Evolutionary conservation across 1,140 invertebrate species (phyloP), one percentile per base, ranked within the genome.

Genomic region (Cheumatopsyche charites): DNA sequence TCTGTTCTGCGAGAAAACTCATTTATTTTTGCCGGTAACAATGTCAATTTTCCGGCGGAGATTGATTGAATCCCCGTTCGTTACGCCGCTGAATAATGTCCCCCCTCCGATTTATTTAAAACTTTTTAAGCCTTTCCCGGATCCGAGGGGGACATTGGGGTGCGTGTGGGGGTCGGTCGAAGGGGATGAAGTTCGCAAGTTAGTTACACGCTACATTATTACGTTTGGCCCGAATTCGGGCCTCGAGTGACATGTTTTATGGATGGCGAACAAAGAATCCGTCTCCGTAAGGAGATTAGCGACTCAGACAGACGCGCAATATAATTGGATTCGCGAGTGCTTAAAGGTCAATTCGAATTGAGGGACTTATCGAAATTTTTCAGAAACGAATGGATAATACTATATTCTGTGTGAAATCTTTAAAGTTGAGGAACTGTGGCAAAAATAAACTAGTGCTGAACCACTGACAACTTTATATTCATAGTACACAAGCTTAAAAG

Each of bases 21-120:
- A 75, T 75, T 75, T 75, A 72, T 72, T 68, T 58, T 71, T 41
- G 36, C 66, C 41, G 43, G 65, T 68, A 75, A 75, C 73, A 75
- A 75, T 75, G 73, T 75, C 73, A 75, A 75, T 75, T 75, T 75
- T 72, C 52, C 15, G 71, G 70, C 70, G 67, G 70, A 75, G 73
- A 75, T 75, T 75, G 73, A 75, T 75, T 72, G 73, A 75, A 75
- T 72, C 62, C 67, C 73, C 58, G 66, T 70, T 72, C 69, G 72
- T 72, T 71, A 71, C 47, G 63, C 36, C 62, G 58, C 45, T 75
- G 73, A 75, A 71, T 75, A 75, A 75, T 72, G 73, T 58, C 61
- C 36, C 41, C 12, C 47, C 19, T 23, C 55, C 55, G 72, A 75
- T 75, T 75, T 75, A 72, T 75, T 75, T 75, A 62, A 69, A 72